Conservation (phyloP, 2,113 vertebrate species). For the Apodemus sylvaticus region DNA sequence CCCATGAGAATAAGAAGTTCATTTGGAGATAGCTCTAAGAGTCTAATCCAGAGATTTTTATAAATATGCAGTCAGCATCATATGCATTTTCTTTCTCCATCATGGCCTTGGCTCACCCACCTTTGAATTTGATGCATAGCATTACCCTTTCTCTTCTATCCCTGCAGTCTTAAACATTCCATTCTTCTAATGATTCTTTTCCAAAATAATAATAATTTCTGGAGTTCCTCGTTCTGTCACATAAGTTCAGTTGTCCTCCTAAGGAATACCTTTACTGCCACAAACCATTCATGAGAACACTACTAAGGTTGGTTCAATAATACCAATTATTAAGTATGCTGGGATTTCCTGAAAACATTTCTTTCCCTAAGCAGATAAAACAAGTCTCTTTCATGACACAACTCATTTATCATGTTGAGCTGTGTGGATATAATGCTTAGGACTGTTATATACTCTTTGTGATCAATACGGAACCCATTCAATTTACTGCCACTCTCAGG, state of each 20-base stretch:
- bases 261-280: not conserved
- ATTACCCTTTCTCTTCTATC: not conserved
- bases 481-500: not conserved
- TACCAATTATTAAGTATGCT: not conserved
- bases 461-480: not conserved
- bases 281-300: not conserved
- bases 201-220: not conserved
- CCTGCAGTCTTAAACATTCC: not conserved
- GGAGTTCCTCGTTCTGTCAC: not conserved
- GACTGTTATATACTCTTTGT: not conserved
- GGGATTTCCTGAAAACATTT: not conserved
- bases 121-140: not conserved
- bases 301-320: not conserved
- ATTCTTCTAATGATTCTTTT: not conserved
- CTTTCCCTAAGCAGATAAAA: not conserved
- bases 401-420: not conserved
- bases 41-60: not conserved
- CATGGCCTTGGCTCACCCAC: not conserved
- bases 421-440: not conserved
- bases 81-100: not conserved
- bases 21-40: conserved; percentile 22
- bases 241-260: not conserved
- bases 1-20: not conserved
- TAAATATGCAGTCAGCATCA: not conserved
- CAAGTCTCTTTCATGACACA: not conserved